Evolutionary conservation across 2,797 vertebrate genomes (phyloP).

Genomic region (Spea hammondii): DNA sequence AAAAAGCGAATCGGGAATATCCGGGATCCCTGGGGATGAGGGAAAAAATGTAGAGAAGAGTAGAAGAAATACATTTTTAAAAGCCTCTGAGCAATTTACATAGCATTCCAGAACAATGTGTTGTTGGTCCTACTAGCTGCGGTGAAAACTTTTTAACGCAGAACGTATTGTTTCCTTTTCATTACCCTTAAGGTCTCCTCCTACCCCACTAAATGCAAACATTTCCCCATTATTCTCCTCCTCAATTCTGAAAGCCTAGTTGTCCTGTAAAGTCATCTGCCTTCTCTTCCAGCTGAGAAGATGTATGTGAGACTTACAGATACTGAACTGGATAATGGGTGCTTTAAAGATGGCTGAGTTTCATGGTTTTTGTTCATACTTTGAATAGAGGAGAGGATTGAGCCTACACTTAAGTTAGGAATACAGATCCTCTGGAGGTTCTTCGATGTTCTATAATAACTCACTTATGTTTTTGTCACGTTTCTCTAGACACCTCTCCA

Average conservation of each 20-base stretch:
- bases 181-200: not conserved
- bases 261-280: constrained; percentile 62
- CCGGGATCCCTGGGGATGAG: constrained; percentile 46
- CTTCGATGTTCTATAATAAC: no score
- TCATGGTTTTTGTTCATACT: no score
- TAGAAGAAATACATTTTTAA: constrained; percentile 27
- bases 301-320: no score
- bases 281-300: constrained; percentile 47
- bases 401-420: no score
- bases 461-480: no score
- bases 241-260: constrained; percentile 56
- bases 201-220: not conserved
- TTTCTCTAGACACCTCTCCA: no score
- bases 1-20: constrained; percentile 51
- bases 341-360: no score
- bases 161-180: not conserved
- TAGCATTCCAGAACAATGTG: not conserved
- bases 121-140: not conserved
- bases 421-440: no score
- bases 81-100: not conserved
- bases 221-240: constrained; percentile 41
- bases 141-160: not conserved
- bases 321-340: no score
- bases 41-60: not conserved
- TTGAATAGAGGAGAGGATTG: no score